phyloP scores from a whole-genome alignment of 2,797 vertebrate species.

The Chaetophractus vellerosus region DNA sequence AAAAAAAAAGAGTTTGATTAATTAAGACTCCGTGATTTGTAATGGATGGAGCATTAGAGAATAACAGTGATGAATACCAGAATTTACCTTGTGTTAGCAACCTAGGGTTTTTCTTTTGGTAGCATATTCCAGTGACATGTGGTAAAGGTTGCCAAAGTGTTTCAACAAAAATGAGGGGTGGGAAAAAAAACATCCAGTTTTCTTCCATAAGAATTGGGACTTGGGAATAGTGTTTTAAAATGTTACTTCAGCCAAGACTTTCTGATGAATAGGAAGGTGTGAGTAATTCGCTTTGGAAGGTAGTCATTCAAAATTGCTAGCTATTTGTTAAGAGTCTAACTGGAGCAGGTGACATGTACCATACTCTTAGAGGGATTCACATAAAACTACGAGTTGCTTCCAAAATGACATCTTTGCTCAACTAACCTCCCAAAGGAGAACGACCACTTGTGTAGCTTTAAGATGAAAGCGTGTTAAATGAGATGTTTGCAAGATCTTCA shows the following conservation, averaged over 20 bases:
- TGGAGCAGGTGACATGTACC: conserved; percentile 53
- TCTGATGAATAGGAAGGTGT: conserved; percentile 83
- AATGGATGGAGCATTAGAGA: conserved; percentile 86
- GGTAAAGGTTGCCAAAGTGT: conserved; percentile 84
- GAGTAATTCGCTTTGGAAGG: conserved; percentile 82
- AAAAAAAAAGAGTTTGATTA: conserved; percentile 84
- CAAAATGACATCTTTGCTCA: conserved; percentile 79
- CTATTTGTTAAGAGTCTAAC: conserved; percentile 75
- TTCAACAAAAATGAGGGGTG: conserved; percentile 78
- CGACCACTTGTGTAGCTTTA: conserved; percentile 68
- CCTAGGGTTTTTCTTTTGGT: conserved; percentile 88
- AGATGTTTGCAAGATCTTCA: conserved; percentile 84
- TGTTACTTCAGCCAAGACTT: conserved; percentile 82
- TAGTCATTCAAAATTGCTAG: conserved; percentile 65
- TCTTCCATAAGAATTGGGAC: conserved; percentile 86
- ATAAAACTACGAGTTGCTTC: conserved; percentile 66
- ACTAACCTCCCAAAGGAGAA: conserved; percentile 34
- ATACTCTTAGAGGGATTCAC: conserved; percentile 69
- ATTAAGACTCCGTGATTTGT: conserved; percentile 87
- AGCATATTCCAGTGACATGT: conserved; percentile 85
- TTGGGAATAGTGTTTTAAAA: conserved; percentile 81
- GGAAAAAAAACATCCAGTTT: conserved; percentile 78
- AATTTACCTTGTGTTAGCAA: conserved; percentile 87
- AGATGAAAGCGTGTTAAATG: conserved; percentile 82
- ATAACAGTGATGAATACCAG: conserved; percentile 88